Percentiles rank a stretch among this genome's conserved stretches.
Conservation (phyloP, 2,888 invertebrate genomes). For the Metopia argyrocephala region DNA sequence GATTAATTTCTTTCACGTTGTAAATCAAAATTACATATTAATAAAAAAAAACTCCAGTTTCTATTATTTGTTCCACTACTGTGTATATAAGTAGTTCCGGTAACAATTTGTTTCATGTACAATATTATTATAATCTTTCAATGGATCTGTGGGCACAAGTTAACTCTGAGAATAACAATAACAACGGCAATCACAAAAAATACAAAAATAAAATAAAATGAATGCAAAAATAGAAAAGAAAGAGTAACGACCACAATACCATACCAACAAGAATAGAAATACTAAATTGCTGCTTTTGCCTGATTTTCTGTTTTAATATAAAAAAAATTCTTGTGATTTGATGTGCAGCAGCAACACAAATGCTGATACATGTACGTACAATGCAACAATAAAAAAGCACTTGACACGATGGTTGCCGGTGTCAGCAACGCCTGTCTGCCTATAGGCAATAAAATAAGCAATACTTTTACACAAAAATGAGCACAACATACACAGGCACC, state of each 20-base stretch:
- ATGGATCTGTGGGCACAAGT: slow-evolving; percentile 15
- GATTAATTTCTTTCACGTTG: too few relatives aligned
- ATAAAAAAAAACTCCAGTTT: too few relatives aligned
- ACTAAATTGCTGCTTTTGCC: slow-evolving; percentile 15
- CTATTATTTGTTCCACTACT: too few relatives aligned
- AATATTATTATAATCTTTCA: not conserved
- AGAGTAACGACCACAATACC: not conserved
- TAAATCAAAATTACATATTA: too few relatives aligned
- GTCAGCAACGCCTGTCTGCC: slow-evolving; percentile 44
- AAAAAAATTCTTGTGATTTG: slow-evolving; percentile 35
- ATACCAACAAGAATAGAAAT: slow-evolving; percentile 20
- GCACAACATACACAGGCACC: not conserved
- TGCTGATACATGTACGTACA: too few relatives aligned
- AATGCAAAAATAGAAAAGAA: not conserved
- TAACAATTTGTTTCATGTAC: slow-evolving; percentile 46
- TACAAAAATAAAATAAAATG: not conserved
- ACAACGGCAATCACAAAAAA: not conserved
- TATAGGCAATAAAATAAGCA: slow-evolving; percentile 15
- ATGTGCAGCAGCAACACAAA: slow-evolving; percentile 21
- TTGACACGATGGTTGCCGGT: slow-evolving; percentile 53
- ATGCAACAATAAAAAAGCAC: slow-evolving; percentile 22
- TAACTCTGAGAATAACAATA: slow-evolving; percentile 43
- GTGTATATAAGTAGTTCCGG: slow-evolving; percentile 39
- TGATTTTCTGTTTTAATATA: slow-evolving; percentile 39
- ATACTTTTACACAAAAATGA: not conserved